Percentiles rank a stretch among this genome's conserved stretches.
phyloP scores from a whole-genome alignment of 2,888 invertebrate genomes.

The Tineola bisselliella region DNA sequence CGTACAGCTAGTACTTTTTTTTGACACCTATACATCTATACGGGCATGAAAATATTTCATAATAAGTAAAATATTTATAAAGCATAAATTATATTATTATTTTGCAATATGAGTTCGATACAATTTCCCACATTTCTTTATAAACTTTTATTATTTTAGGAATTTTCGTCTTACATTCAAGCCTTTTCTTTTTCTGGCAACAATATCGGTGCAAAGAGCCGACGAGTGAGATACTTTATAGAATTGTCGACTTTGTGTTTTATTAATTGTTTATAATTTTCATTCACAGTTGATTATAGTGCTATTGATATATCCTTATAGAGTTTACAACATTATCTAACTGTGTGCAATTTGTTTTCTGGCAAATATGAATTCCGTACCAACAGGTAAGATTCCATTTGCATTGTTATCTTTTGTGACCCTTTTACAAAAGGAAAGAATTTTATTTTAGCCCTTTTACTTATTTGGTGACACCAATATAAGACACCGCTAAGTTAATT shows the following conservation, averaged over 20 bases:
- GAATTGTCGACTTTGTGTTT: neutral
- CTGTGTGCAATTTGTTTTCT: neutral
- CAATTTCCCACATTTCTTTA: too few relatives aligned
- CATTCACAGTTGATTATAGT: neutral
- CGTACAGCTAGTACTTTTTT: too few relatives aligned
- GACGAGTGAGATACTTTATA: neutral
- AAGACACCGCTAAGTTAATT: too few relatives aligned
- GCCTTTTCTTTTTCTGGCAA: neutral
- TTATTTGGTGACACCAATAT: too few relatives aligned
- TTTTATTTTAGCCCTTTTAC: neutral
- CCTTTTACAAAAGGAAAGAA: neutral
- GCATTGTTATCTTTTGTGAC: neutral
- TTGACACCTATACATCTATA: too few relatives aligned
- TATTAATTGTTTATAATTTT: neutral
- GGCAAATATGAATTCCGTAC: conserved; percentile 6
- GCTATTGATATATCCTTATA: neutral
- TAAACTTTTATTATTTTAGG: too few relatives aligned
- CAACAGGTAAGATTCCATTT: conserved; percentile 11
- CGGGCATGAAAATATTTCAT: too few relatives aligned
- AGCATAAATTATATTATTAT: too few relatives aligned
- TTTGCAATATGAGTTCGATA: too few relatives aligned
- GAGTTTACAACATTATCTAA: neutral
- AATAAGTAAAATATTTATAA: too few relatives aligned
- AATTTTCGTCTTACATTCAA: too few relatives aligned
- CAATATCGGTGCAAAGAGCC: neutral